Evolutionary conservation across 2,113 vertebrate species (phyloP).

Genomic region (Crotophaga sulcirostris): DNA sequence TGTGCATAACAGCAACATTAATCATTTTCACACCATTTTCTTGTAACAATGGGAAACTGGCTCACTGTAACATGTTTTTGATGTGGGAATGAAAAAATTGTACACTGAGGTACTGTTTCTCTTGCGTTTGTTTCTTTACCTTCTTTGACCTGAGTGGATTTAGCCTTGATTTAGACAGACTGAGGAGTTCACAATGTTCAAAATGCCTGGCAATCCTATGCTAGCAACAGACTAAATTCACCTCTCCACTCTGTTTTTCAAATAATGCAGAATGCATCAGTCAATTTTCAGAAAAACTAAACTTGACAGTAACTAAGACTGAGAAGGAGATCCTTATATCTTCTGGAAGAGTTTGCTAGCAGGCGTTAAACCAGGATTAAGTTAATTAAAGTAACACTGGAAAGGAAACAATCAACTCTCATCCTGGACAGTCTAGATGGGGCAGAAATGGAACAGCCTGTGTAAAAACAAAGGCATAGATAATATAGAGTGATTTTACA

Average conservation of each 20-base stretch:
- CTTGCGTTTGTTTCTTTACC: background rate
- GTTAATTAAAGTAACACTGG: background rate
- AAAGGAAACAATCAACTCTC: background rate
- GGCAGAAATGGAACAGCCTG: background rate
- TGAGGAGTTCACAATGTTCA: background rate
- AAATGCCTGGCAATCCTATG: background rate
- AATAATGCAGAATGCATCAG: background rate
- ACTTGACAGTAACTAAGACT: background rate
- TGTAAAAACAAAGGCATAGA: background rate
- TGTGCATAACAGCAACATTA: background rate
- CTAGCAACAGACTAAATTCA: background rate
- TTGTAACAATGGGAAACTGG: background rate
- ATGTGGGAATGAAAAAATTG: background rate
- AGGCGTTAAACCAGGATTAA: background rate
- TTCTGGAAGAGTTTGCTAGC: background rate
- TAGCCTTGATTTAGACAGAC: background rate
- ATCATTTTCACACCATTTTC: constrained; percentile 37
- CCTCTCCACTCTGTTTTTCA: background rate
- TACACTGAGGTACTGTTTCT: background rate
- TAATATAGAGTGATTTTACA: background rate
- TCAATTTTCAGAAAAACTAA: background rate
- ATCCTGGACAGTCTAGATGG: background rate
- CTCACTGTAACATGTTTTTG: background rate
- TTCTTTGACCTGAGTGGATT: background rate
- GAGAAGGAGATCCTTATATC: background rate